Evolutionary conservation across 2,797 vertebrate genomes (phyloP), one percentile per base, ranked within the genome.

Genomic region (Uromys caudimaculatus): DNA sequence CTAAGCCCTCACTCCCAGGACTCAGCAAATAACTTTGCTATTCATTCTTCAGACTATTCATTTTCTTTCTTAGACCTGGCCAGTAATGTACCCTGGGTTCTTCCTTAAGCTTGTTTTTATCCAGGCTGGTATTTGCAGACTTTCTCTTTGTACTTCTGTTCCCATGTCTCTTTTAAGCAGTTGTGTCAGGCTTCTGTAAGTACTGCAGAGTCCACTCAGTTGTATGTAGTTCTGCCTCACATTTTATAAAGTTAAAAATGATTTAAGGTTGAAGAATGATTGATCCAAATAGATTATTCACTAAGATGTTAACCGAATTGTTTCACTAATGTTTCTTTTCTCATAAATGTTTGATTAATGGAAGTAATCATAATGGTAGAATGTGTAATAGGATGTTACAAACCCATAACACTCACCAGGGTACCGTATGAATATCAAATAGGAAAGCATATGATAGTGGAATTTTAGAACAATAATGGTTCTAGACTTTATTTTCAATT

Each of bases 211-310:
- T 91, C 94, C 81, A 62, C 50, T 77, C 17, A n/a, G 32, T 7
- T 79, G 10, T 76, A 12, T 83, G 16, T 11, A 54, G 27, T 76
- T 52, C 23, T 81, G 35, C 83, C 89, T 75, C 16, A 41, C 27
- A 64, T 54, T 92, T 96, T 77, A 52, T 95, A 38, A 96, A 87
- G n/a, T 84, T 79, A 86, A 75, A 75, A 91, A 77, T 89, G 38
- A 54, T 77, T 78, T 91, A 94, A 14, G 7, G 38, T 93, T 91
- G 47, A 94, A 91, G 56, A 54, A 75, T 76, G 58, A 78, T 89
- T 89, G 32, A 86, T 83, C 94, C 50, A 83, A 54, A 56, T 92
- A 21, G 41, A 32, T 95, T 93, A 41, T 84, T 95, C 56, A 87
- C 71, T 69, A 76, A 91, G 23, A 41, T 78, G 12, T 79, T 93